Evolutionary conservation across 2,888 invertebrate genomes (phyloP).

Genomic region (Lithophane ornitopus): DNA sequence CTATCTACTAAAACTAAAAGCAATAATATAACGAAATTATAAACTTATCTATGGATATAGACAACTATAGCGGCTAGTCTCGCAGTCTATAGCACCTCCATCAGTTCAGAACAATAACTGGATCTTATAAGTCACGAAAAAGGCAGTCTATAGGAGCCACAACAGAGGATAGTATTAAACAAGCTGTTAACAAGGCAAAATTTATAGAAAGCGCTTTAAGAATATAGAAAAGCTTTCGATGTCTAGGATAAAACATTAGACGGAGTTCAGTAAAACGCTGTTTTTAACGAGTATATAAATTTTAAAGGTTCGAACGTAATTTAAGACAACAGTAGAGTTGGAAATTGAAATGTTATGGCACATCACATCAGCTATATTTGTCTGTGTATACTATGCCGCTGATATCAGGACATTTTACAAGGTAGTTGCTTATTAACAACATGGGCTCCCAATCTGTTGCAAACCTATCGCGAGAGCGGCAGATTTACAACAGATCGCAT

Average conservation of each 20-base stretch:
- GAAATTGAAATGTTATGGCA: slow-evolving; percentile 43
- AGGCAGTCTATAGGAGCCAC: slow-evolving; percentile 46
- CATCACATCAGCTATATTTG: slow-evolving; percentile 40
- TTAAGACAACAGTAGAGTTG: slow-evolving; percentile 45
- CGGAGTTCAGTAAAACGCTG: slow-evolving; percentile 47
- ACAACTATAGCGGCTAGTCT: slow-evolving; percentile 43
- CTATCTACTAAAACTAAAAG: slow-evolving; percentile 41
- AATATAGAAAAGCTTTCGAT: slow-evolving; percentile 65
- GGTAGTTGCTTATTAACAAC: slow-evolving; percentile 29
- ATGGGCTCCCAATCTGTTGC: slow-evolving; percentile 39
- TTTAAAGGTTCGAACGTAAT: slow-evolving; percentile 51
- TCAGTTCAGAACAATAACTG: slow-evolving; percentile 45
- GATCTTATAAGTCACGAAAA: slow-evolving; percentile 35
- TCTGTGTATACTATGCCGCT: slow-evolving; percentile 26
- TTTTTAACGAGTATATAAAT: slow-evolving; percentile 45
- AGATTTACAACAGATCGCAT: slow-evolving; percentile 52
- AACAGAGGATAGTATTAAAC: slow-evolving; percentile 46
- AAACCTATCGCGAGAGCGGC: slow-evolving; percentile 40
- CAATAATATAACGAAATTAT: slow-evolving; percentile 36
- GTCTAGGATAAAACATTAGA: slow-evolving; percentile 61
- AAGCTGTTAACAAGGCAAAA: slow-evolving; percentile 50
- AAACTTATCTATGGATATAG: slow-evolving; percentile 31
- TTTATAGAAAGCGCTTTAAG: slow-evolving; percentile 56
- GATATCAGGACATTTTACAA: slow-evolving; percentile 32
- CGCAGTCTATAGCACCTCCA: slow-evolving; percentile 33